Conservation (phyloP, 2,113 vertebrate species). For the Alligator mississippiensis region DNA sequence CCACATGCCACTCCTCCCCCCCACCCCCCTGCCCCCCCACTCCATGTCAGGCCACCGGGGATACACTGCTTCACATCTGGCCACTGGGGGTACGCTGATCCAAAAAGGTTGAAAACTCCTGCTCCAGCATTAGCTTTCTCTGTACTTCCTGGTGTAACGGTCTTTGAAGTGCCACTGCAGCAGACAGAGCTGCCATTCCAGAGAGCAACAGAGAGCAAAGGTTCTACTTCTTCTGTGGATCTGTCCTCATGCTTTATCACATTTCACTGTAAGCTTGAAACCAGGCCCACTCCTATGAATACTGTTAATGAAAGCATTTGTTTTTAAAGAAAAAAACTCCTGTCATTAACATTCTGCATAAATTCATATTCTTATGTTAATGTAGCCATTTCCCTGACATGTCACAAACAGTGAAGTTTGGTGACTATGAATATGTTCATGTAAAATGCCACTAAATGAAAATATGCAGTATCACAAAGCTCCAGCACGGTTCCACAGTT, state of each 20-base stretch:
- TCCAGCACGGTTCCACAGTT: conserved; percentile 19
- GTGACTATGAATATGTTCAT: conserved; percentile 48
- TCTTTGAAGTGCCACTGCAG: fast-evolving
- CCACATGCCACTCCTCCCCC: no score
- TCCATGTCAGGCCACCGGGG: no score
- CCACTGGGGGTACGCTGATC: no score
- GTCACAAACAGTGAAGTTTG: background rate
- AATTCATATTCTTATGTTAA: conserved; percentile 16
- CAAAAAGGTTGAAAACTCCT: no score
- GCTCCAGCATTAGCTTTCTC: no score
- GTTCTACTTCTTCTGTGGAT: conserved; percentile 15
- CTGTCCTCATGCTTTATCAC: conserved; percentile 42
- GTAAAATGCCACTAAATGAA: conserved; percentile 9
- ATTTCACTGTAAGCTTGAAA: conserved; percentile 57
- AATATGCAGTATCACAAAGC: fast-evolving
- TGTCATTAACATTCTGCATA: conserved; percentile 37
- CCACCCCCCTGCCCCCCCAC: no score
- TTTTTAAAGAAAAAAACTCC: conserved; percentile 52
- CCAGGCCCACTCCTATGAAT: conserved; percentile 62
- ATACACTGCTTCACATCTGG: no score
- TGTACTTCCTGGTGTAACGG: background rate
- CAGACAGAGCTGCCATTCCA: fast-evolving
- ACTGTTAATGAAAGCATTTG: conserved; percentile 66
- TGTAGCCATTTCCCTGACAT: conserved; percentile 32
- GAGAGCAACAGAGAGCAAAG: background rate